Evolutionary conservation across 2,797 vertebrate genomes (phyloP).

Genomic region (Tauraco hartlaubi): DNA sequence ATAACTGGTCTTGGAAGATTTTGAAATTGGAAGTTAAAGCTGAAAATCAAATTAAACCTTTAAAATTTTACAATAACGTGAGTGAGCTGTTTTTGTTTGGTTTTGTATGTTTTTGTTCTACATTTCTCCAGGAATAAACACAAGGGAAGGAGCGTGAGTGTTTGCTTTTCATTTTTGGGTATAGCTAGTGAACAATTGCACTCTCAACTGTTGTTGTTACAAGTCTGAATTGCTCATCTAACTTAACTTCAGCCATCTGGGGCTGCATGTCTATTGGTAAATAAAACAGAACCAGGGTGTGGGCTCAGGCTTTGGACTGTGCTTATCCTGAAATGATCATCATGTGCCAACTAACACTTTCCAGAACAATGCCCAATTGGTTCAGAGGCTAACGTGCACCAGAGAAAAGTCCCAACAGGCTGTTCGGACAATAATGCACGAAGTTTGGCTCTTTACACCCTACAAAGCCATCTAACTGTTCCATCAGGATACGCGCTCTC

Average conservation of each 20-base stretch:
- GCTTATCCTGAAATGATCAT: background rate
- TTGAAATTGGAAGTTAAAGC: background rate
- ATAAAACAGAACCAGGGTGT: background rate
- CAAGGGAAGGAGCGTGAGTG: background rate
- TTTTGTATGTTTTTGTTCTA: background rate
- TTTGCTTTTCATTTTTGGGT: background rate
- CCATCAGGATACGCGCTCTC: background rate
- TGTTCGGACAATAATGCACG: fast-evolving
- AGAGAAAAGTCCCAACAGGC: background rate
- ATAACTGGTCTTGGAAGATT: background rate
- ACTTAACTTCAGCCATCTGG: background rate
- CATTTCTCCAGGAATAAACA: background rate
- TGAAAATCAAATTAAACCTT: background rate
- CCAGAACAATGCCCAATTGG: background rate
- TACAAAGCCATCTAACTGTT: background rate
- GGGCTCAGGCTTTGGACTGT: background rate
- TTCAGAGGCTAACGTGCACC: background rate
- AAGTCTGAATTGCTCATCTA: background rate
- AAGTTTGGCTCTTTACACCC: background rate
- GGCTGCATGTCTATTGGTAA: background rate
- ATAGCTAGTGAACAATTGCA: background rate
- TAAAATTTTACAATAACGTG: background rate
- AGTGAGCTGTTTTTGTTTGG: background rate
- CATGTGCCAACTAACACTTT: background rate
- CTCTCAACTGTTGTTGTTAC: background rate